These are phyloP conservation scores for Drosophila virilis DNA, from an alignment of 1,140 invertebrate species.

Conservation along the genomic window DNA sequence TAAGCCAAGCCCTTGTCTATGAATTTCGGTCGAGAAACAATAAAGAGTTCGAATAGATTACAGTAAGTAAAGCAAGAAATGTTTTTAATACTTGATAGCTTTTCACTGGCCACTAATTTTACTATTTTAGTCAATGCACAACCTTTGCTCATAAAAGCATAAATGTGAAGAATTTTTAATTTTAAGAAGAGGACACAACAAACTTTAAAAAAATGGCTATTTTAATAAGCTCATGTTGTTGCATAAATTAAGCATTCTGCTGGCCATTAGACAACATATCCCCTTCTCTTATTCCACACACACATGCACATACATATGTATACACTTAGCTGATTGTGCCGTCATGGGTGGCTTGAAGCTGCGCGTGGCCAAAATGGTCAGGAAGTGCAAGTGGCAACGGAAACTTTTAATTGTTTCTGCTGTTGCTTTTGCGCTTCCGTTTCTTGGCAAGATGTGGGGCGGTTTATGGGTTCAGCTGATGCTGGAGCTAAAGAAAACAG, in stretches of 20 bases:
- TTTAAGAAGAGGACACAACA: neutral
- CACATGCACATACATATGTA: slow-evolving; percentile 9
- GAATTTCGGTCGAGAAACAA: no score
- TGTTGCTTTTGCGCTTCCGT: slow-evolving; percentile 73
- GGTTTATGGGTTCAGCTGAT: slow-evolving; percentile 19
- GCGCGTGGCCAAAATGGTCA: slow-evolving; percentile 62
- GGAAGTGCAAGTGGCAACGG: slow-evolving; percentile 80
- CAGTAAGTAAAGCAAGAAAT: no score
- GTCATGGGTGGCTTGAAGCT: slow-evolving; percentile 24
- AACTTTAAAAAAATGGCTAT: neutral
- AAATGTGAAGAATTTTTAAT: neutral
- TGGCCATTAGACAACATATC: neutral
- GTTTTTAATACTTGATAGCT: no score
- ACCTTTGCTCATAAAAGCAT: neutral
- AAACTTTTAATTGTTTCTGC: slow-evolving; percentile 83
- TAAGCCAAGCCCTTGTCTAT: no score
- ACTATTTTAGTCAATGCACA: no score
- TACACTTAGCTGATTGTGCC: slow-evolving; percentile 43
- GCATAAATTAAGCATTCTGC: slow-evolving; percentile 33
- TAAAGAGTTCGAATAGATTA: no score
- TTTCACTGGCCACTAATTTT: no score
- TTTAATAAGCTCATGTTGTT: slow-evolving; percentile 17
- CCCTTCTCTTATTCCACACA: neutral
- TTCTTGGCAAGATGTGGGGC: slow-evolving; percentile 51
- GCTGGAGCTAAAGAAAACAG: slow-evolving; percentile 51